Evolutionary conservation across 2,797 vertebrate species (phyloP), one percentile per base, ranked within the genome.

Genomic region (Gastrophryne carolinensis): DNA sequence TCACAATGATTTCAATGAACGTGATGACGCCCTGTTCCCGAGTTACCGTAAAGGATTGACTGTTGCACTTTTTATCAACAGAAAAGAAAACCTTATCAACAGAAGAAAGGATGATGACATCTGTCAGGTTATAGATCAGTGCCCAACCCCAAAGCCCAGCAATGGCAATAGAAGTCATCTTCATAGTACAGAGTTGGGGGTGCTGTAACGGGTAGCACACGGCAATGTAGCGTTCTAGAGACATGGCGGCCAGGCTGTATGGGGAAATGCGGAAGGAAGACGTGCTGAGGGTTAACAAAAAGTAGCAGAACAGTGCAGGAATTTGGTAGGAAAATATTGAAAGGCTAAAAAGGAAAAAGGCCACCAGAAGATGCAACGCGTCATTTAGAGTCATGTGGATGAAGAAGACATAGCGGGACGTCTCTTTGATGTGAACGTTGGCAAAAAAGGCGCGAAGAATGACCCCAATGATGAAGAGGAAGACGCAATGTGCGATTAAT

Each of bases 381-480:
- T 93, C 91, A 9, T 89, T 92, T 61, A 90, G 79, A 63, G 92
- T 79, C 90, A 92, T 90, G 81, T 82, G 86, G 60, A 83, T 79
- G 63, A 91, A 93, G 57, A 93, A 83, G 66, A 90, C 76, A 64
- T 93, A 91, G 10, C 90, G 90, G 0, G 88, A 73, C 4, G 75
- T 88, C 29, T 91, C 88, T 79, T 90, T 79, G 75, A 91, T 87
- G 73, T 89, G 87, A 9, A 85, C 83, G 68, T 89, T 84, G 39
- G 90, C 88, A 0, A 81, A 86, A 63, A 91, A 90, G 47, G 87
- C 86, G 75, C 86, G 82, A 52, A 93, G 75, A 83, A 90, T 91
- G 72, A 91, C 30, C 2, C 39, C 44, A 8, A 91, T 86, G 78
- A 79, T 89, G 82, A 21, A 89, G 49, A 91, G 76, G 81, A 90